Evolutionary conservation across 2,797 vertebrate species (phyloP).

Genomic region (Lepidocolaptes lacrymiger): DNA sequence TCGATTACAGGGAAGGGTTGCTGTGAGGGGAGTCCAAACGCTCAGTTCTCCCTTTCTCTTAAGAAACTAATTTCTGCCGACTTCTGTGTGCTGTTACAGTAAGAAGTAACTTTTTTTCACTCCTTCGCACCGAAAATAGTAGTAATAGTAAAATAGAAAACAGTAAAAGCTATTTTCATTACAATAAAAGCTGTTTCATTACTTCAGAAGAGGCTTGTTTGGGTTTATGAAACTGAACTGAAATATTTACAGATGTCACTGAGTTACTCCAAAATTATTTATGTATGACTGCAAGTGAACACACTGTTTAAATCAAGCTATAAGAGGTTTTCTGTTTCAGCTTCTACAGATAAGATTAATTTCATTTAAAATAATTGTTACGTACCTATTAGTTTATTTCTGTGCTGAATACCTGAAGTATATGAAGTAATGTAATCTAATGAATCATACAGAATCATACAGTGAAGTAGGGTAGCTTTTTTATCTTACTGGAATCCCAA

Average conservation of each 20-base stretch:
- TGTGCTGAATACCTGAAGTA: neutral
- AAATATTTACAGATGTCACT: neutral
- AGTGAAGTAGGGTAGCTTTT: neutral
- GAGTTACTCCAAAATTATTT: neutral
- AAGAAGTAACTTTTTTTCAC: rapidly evolving
- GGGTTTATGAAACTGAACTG: neutral
- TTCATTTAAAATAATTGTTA: neutral
- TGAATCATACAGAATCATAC: neutral
- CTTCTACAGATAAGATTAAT: neutral
- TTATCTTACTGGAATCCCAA: rapidly evolving
- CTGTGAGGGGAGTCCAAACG: rapidly evolving
- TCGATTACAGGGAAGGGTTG: neutral
- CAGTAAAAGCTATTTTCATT: neutral
- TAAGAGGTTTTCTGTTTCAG: neutral
- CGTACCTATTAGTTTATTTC: neutral
- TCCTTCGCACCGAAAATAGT: neutral
- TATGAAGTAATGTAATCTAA: neutral
- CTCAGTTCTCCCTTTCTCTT: rapidly evolving
- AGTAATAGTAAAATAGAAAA: too few relatives aligned
- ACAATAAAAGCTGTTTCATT: neutral
- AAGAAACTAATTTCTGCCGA: rapidly evolving
- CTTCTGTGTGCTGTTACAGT: neutral
- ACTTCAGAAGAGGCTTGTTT: neutral
- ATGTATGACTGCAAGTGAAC: neutral
- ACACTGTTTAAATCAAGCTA: neutral